Base-by-base conservation (phyloP, 2,888 invertebrate species). In the Hemistola chrysoprasaria region DNA sequence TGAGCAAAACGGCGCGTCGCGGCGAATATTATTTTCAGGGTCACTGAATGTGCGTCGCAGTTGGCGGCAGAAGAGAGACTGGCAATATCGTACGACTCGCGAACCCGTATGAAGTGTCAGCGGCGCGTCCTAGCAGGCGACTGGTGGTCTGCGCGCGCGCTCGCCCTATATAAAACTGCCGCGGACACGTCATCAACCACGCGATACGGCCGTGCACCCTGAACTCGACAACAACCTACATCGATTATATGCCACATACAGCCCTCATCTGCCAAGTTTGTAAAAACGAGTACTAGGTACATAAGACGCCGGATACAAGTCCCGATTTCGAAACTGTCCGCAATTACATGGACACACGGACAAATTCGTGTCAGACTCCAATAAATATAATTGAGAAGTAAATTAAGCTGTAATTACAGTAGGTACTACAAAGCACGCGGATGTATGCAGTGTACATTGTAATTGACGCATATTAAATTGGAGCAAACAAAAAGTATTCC, bases 111-210 rank as follows among this genome's bases (percentile, higher is more conserved):
- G 59, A 53, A 67, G 71, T 67, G 62, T 62, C 71, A 64, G 64
- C 64, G 57, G 65, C 69, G 77, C 71, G 78, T 80, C 70, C 77
- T 69, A 62, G 62, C 73, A 73, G 86, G 91, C 92, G 92, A 91
- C 92, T 92, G 91, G 83, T 84, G 88, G 92, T 92, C 92, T 92
- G 86, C 78, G 78, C 79, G 75, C 70, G 79, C 79, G 80, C 71
- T 62, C 82, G 82, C 67, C 82, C 83, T 80, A 85, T 88, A 74
- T 88, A 87, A 86, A 79, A 81, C 78, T 81, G 79, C 79, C 72
- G 77, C 68, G 72, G 69, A 71, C 80, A 81, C 85, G 84, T 83
- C 87, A 85, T 57, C 74, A 67, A 33, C 78, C 86, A 85, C 86
- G 87, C 87, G 79, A 66, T 50, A 52, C 65, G 62, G 47, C 74